Evolutionary conservation across 2,888 invertebrate species (phyloP), one percentile per base, ranked within the genome.

Genomic region (Diabrotica balteata): DNA sequence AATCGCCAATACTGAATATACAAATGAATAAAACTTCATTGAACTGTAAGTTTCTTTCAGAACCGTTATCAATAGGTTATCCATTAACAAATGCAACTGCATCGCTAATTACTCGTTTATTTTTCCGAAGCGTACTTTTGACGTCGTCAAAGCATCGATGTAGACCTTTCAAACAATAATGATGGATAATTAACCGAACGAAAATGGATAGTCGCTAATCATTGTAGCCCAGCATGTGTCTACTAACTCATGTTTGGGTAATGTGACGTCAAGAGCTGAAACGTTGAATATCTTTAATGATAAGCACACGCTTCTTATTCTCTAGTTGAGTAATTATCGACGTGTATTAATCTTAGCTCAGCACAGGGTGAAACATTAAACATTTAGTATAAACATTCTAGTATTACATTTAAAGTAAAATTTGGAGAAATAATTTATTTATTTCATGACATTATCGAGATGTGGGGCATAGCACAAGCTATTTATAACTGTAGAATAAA

Each of bases 131-230:
- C 32, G 32, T 32, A 32, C 32, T 49, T 49, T 49, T 11, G 49
- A 49, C 51, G 17, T 51, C 32, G 32, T 51, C 7, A 17, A 51
- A 51, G 8, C 51, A 10, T 54, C 53, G 53, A 54, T 54, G 53
- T 54, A 54, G 53, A 42, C n/a, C 53, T 42, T 42, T 42, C 43
- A 6, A 54, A 54, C 42, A 7, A n/a, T 43, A 44, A 47, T 53
- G 59, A 65, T 65, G 55, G 43, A 49, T 59, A 65, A 65, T 65
- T 49, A 65, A 65, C 65, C 42, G 53, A 59, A 52, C 43, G 46
- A 54, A 59, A 65, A 64, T 64, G 52, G 64, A 59, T 51, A 46
- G 64, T 46, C 59, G 59, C 49, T 65, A 65, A 65, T 65, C 65
- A 52, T 22, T 65, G 59, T 17, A 22, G 47, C 65, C n/a, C 65